Conservation (phyloP, 1,140 invertebrate species). For the Brachionus asplanchnoidis region DNA sequence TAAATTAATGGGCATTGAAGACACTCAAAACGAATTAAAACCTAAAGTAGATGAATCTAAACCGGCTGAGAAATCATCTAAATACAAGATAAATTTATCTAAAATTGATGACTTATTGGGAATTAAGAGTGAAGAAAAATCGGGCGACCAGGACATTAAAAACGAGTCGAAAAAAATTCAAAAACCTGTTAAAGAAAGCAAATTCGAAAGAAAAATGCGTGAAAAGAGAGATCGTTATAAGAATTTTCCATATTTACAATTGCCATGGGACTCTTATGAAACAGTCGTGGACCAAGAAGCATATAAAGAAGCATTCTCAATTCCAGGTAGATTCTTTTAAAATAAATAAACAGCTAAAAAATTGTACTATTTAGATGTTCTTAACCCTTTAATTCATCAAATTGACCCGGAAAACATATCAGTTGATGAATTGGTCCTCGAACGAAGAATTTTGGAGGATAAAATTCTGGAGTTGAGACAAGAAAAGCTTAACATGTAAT, state of each 20-base stretch:
- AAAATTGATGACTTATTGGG: not conserved
- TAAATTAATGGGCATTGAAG: not conserved
- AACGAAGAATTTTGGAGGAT: slow-evolving; percentile 29
- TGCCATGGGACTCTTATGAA: not conserved
- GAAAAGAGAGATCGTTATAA: slow-evolving; percentile 5
- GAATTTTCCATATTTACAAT: slow-evolving; percentile 20
- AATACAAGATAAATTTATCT: not conserved
- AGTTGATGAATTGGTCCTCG: not conserved
- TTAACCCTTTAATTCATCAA: not conserved
- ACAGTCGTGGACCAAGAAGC: not conserved
- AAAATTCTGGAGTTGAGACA: slow-evolving; percentile 26
- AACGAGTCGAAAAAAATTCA: not conserved
- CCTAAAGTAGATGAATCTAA: not conserved
- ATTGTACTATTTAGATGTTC: not conserved
- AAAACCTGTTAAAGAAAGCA: not conserved
- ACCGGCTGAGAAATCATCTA: not conserved
- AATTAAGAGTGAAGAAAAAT: not conserved
- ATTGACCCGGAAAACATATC: not conserved
- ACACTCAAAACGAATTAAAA: not conserved
- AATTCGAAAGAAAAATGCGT: slow-evolving; percentile 18
- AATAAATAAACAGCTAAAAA: not conserved
- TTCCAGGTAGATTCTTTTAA: not conserved
- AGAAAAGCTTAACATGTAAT: slow-evolving; percentile 2
- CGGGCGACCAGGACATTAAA: not conserved
- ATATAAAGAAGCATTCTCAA: not conserved